Base-by-base conservation (phyloP, 2,888 invertebrate genomes). In the Adelphocoris suturalis region DNA sequence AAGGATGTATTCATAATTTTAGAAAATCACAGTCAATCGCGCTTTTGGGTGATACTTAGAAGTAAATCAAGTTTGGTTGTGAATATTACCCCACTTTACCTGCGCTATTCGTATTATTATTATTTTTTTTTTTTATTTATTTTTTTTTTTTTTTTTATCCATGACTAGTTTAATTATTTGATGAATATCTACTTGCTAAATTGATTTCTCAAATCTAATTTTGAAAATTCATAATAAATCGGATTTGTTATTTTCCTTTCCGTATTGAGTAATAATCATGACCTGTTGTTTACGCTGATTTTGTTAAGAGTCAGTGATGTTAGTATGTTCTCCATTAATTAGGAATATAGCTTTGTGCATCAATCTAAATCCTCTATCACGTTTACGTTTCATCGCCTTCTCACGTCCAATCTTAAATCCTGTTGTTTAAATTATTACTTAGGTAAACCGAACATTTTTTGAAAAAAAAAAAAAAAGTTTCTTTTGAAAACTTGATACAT, bases 271-370 rank as follows among this genome's bases (percentile, higher is more conserved):
- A 78, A 37, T 76, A 76, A 78, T 78, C 78, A 78, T 78, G 78
- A 78, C 78, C 27, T 27, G 28, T 46, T 47, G 78, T 46, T 78
- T 78, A 78, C 78, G 78, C 37, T 78, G 78, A 78, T n/a, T 78
- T 78, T 78, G 46, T 78, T 46, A 11, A 12, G 14, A 47, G 16
- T 78, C 46, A 46, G 46, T 23, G 68, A 23, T 3, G 68, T 68
- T 68, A 37, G 37, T 37, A 37, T 37, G 37, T 37, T 7, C 37
- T 37, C 37, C 37, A 37, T 37, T 37, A 37, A 37, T 37, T 37
- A 4, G 2, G 37, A 37, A 37, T 7, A 37, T 37, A 37, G 37
- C 37, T 37, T 37, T 37, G 37, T 37, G 7, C 37, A 37, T 37
- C 37, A 37, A 7, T 37, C 7, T 37, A 37, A 37, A 37, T 37